Base-by-base conservation (phyloP, 2,797 vertebrate species). In the Lithobates pipiens region DNA sequence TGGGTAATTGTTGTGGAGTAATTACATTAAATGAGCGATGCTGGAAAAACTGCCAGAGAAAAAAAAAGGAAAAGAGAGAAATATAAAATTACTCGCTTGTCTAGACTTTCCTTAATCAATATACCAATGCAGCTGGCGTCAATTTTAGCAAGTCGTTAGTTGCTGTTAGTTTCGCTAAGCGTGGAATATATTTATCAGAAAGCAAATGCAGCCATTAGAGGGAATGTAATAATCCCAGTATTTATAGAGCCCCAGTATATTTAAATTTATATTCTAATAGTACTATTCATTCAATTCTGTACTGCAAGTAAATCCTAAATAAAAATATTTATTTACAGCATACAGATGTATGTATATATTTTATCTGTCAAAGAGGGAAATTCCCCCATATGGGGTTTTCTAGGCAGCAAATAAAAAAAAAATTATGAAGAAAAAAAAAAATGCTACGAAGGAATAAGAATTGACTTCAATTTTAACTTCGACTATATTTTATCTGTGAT, bases 91-190 rank as follows among this genome's bases (percentile, higher is more conserved):
- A 67, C 65, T 34, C 5, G 4, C 23, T 68, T 1, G 81, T 83
- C 73, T 83, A 83, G 81, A 83, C 81, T 16, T 29, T 23, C 23
- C 34, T 36, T 44, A 23, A 50, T 83, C 81, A 68, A 74, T 82
- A 74, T 42, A 73, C 23, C 69, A 46, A 54, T 39, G 61, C 68
- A 54, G 71, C 15, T 29, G 80, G 36, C 61, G 36, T 65, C 21
- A 21, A 25, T 13, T 67, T n/a, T 36, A 78, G 25, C 32, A 44
- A 76, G 27, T 34, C 27, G 29, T 57, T 21, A 57, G 46, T 32
- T 23, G 50, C 50, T 36, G 74, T 67, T 67, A 27, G 25, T 10
- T 67, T 67, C 25, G 3, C 27, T 61, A 61, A 61, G 54, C 6
- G 21, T n/a, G 21, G 54, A 23, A 23, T 61, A 61, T 61, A 61